Conservation (phyloP, 2,113 vertebrate genomes). For the Macheiramphus alcinus region DNA sequence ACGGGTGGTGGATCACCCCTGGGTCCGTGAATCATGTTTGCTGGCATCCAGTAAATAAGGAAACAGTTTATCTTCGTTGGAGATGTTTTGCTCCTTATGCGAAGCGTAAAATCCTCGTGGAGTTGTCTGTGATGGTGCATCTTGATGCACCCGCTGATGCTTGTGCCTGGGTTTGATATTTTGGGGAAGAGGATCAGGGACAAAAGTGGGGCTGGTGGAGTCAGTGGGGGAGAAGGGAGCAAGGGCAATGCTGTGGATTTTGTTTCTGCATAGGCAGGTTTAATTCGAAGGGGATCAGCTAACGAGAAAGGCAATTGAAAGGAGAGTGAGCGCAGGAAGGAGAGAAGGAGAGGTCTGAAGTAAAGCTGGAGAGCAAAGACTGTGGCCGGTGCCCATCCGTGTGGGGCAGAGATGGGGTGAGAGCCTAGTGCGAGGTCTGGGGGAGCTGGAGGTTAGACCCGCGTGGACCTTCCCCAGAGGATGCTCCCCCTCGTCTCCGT, state of each 20-base stretch:
- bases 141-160: not conserved
- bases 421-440: not conserved
- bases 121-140: not conserved
- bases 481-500: accelerated
- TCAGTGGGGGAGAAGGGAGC: not conserved
- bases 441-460: not conserved
- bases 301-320: not conserved
- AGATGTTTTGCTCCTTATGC: not conserved
- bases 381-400: not conserved
- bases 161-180: not conserved
- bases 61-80: not conserved
- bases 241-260: not conserved
- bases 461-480: accelerated
- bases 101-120: accelerated
- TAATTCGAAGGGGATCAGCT: not conserved
- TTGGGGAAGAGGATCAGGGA: not conserved
- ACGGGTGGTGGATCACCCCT: not conserved
- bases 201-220: not conserved
- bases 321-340: not conserved
- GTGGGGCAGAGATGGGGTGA: not conserved
- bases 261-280: not conserved
- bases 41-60: not conserved
- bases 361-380: not conserved
- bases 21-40: not conserved
- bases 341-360: not conserved